Evolutionary conservation across 2,797 vertebrate species (phyloP), one percentile per base, ranked within the genome.

Genomic region (Trachops cirrhosus): DNA sequence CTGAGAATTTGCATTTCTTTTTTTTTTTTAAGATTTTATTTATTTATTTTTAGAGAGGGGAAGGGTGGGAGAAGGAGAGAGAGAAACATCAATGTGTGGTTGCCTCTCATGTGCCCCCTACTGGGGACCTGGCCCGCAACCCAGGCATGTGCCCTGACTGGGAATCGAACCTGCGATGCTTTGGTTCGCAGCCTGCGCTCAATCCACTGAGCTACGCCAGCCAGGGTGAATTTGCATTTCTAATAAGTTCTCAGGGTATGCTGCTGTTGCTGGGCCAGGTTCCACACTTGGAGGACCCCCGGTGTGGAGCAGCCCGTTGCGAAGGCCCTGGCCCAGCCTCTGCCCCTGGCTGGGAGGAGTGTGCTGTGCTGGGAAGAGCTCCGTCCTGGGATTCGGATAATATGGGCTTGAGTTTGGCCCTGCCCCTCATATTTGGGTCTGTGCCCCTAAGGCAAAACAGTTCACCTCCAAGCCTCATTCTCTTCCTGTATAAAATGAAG

Each of bases 191-290:
- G n/a, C n/a, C n/a, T n/a, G n/a, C n/a, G n/a, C n/a, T n/a, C n/a
- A n/a, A n/a, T n/a, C n/a, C n/a, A n/a, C n/a, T n/a, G n/a, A n/a
- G n/a, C n/a, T n/a, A n/a, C n/a, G n/a, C n/a, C n/a, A n/a, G n/a
- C n/a, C n/a, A n/a, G n/a, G n/a, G n/a, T n/a, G 50, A 80, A 62
- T 80, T 86, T 94, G 32, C 41, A 39, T 91, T 89, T 74, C 71
- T 93, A 74, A 71, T 39, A 62, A 9, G 50, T 95, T 88, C 62
- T 88, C 82, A 52, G 70, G 59, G 41, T 29, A 18, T 41, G 48
- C 6, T 54, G 16, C 24, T 74, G 64, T 34, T 80, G 46, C 62
- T 75, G 86, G 29, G 54, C 7, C 5, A 39, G 34, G 21, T 26
- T 7, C 70, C 59, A 57, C 21, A 11, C 24, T 16, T 34, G 29